Percentiles rank a stretch among this genome's conserved stretches.
These are phyloP conservation scores for Arrhopalites spinosus DNA, from an alignment of 2,888 invertebrate species.

Conservation along the genomic window DNA sequence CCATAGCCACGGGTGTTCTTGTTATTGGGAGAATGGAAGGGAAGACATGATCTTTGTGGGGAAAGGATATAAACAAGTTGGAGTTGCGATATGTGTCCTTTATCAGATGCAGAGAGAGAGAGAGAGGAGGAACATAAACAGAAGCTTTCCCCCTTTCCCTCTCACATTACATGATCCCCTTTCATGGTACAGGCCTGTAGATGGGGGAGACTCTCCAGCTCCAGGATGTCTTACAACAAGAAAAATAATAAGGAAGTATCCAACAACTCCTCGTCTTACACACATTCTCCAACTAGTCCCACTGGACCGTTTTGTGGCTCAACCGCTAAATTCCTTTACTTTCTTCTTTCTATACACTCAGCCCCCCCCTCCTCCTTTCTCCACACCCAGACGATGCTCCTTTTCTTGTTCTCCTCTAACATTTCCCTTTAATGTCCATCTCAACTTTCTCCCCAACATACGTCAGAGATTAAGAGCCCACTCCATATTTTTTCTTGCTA, in stretches of 20 bases:
- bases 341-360: conserved; percentile 1
- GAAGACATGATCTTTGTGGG: neutral
- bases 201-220: neutral
- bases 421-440: too few relatives aligned
- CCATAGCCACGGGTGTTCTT: neutral
- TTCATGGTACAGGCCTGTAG: too few relatives aligned
- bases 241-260: conserved; percentile 21
- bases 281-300: conserved; percentile 37
- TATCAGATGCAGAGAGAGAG: neutral
- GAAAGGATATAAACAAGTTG: neutral
- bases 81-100: neutral
- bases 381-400: neutral
- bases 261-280: conserved; percentile 24
- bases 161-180: neutral
- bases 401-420: neutral
- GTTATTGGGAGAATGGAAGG: neutral
- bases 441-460: too few relatives aligned
- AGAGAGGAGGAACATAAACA: conserved; percentile 22
- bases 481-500: too few relatives aligned
- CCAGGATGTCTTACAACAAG: conserved; percentile 4
- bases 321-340: conserved; percentile 40
- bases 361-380: neutral
- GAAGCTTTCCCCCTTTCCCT: neutral
- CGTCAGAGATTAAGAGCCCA: too few relatives aligned
- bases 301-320: conserved; percentile 45